Evolutionary conservation across 2,113 vertebrate species (phyloP).

Genomic region (Anguilla japonica): DNA sequence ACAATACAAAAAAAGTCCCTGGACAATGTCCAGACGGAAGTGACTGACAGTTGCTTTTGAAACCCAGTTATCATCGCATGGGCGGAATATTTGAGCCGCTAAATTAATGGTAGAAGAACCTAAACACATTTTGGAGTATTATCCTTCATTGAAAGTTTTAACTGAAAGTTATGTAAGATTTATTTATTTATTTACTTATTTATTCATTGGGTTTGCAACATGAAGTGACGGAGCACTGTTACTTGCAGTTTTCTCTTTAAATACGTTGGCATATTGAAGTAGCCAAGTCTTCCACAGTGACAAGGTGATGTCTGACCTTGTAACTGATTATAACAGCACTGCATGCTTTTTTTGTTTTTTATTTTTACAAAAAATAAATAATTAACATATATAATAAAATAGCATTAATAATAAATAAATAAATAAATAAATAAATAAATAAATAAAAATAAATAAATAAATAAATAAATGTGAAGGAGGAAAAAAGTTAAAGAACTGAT

Average conservation of each 20-base stretch:
- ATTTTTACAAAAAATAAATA: background rate
- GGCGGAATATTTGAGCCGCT: background rate
- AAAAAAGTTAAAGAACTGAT: background rate
- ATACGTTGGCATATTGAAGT: background rate
- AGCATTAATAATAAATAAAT: too few relatives aligned
- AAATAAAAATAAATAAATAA: too few relatives aligned
- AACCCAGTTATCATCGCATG: background rate
- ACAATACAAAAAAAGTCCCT: background rate
- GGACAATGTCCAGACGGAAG: background rate
- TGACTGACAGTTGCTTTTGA: background rate
- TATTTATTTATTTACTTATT: background rate
- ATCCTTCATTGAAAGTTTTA: background rate
- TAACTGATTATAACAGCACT: background rate
- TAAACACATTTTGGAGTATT: background rate
- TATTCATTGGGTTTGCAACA: background rate
- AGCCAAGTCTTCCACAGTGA: background rate
- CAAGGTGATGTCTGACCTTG: background rate
- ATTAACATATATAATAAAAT: too few relatives aligned
- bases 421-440: background rate
- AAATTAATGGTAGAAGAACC: background rate
- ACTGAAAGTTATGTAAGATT: background rate
- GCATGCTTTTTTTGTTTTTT: too few relatives aligned
- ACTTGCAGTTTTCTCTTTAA: background rate
- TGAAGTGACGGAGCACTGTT: background rate
- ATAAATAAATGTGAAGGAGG: background rate